Conservation (phyloP, 2,888 invertebrate genomes). For the Smittia sp. region DNA sequence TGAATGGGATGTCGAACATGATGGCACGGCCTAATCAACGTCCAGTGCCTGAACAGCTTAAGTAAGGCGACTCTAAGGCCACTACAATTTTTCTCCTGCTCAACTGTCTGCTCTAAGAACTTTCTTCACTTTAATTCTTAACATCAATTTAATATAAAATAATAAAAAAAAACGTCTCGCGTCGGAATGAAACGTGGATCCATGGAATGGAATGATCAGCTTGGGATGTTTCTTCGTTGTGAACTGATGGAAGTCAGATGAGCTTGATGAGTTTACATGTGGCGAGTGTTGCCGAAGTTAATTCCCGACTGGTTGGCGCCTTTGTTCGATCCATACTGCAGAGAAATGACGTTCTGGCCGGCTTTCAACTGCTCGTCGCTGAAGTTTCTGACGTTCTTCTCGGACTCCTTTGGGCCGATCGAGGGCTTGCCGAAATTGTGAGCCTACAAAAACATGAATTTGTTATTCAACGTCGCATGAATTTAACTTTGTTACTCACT, state of each 20-base stretch:
- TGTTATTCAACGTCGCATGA: background rate
- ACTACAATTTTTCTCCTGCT: background rate
- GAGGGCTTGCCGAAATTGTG: conserved; percentile 79
- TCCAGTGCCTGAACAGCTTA: no score
- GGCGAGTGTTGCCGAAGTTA: conserved; percentile 95
- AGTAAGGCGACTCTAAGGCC: background rate
- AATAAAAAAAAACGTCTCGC: background rate
- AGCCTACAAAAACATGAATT: conserved; percentile 57
- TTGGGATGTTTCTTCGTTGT: background rate
- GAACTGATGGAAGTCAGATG: background rate
- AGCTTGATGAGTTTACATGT: conserved; percentile 71
- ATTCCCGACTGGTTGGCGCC: conserved; percentile 96
- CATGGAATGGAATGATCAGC: background rate
- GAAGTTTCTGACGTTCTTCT: conserved; percentile 91
- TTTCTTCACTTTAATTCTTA: conserved; percentile 15
- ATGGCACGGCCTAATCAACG: no score
- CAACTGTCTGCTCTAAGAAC: background rate
- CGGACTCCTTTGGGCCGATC: conserved; percentile 94
- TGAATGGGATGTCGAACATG: no score
- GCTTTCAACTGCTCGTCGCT: conserved; percentile 91
- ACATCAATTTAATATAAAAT: background rate
- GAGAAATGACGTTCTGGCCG: conserved; percentile 87
- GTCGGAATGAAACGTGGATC: background rate
- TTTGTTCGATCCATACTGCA: conserved; percentile 97
- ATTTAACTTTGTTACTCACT: conserved; percentile 55